Evolutionary conservation across 2,113 vertebrate species (phyloP).

Genomic region (Fulmarus glacialis): DNA sequence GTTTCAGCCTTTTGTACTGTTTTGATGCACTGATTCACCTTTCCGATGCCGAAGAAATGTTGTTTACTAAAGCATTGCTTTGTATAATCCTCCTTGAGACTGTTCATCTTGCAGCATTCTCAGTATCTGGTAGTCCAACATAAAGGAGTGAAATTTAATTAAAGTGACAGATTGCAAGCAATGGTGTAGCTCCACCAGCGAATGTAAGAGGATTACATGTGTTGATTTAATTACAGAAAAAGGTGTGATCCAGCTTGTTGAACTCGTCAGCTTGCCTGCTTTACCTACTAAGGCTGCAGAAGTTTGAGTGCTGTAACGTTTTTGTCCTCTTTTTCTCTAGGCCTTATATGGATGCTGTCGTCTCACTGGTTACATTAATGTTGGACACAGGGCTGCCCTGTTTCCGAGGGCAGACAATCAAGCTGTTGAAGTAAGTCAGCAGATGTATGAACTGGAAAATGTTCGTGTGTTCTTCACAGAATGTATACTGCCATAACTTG

Average conservation of each 20-base stretch:
- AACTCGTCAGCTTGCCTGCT: not conserved
- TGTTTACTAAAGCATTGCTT: not conserved
- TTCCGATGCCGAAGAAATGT: not conserved
- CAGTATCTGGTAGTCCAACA: not conserved
- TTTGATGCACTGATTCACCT: not conserved
- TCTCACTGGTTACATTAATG: slow-evolving; percentile 91
- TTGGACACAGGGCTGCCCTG: slow-evolving; percentile 95
- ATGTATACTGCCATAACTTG: not conserved
- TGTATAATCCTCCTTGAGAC: not conserved
- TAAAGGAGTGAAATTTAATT: slow-evolving; percentile 1
- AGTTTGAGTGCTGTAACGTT: not conserved
- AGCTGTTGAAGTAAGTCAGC: slow-evolving; percentile 90
- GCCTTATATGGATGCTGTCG: slow-evolving; percentile 97
- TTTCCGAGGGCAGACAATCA: slow-evolving; percentile 97
- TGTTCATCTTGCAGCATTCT: not conserved
- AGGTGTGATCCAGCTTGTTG: not conserved
- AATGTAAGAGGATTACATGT: not conserved
- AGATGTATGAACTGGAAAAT: not conserved
- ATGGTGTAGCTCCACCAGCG: not conserved
- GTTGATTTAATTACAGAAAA: slow-evolving; percentile 39
- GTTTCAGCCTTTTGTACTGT: not conserved
- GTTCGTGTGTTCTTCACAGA: not conserved
- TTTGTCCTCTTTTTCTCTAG: slow-evolving; percentile 62
- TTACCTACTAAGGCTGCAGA: not conserved
- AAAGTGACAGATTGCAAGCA: slow-evolving; percentile 2